Evolutionary conservation across 2,888 invertebrate genomes (phyloP), one percentile per base, ranked within the genome.

Genomic region (Formica aserva): DNA sequence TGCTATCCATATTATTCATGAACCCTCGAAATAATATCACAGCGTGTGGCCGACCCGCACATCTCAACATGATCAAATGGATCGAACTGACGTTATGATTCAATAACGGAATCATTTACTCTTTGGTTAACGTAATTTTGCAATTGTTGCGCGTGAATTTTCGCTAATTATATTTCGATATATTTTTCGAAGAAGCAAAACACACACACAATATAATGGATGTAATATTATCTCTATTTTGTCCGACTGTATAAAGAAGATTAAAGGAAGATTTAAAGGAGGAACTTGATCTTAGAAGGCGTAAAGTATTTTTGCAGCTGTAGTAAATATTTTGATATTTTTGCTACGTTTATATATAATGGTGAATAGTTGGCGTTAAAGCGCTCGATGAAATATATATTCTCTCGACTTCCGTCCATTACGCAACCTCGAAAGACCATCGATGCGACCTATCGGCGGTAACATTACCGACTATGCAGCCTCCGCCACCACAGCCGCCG

Each of bases 1-100:
- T 66, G 52, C 78, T 78, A 82, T 86, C 77, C 72, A 75, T 52
- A 52, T 84, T 83, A 88, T 81, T 63, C 82, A 80, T 80, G 71
- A 60, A 60, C 18, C 32, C 45, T 80, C 60, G 45, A 80, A 80
- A 80, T 71, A 71, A 80, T 71, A 80, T 60, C 72, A 55, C 15
- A 9, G 45, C 45, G 22, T 78, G 18, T 11, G 48, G 67, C 48
- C 18, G 52, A 15, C 60, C 18, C 60, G 78, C 78, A 71, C 71
- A 72, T 80, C 78, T 80, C 71, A 60, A 60, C 22, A 8, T 48
- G 71, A 69, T 78, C 57, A 45, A 45, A 60, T 62, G 72, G 32
- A 60, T 48, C 45, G 45, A 32, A 35, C 45, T 60, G 45, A 60
- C 60, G 13, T 60, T 52, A 32, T 60, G 62, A 80, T 60, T 45